Evolutionary conservation across 2,113 vertebrate species (phyloP).

Genomic region (Uropsilus gracilis): DNA sequence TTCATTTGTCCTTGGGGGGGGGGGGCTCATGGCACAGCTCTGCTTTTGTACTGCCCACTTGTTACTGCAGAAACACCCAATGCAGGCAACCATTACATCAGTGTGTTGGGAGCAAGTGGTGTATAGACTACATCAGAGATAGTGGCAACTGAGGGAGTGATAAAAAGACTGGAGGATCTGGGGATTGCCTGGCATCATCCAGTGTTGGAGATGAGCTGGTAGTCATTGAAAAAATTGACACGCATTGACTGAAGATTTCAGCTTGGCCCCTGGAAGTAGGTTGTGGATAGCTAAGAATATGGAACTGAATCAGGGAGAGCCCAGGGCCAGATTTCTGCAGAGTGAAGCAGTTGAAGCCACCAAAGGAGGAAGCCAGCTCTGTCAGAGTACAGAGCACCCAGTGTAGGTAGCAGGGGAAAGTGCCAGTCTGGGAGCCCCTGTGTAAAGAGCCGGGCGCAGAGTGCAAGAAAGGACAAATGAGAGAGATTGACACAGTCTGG

Average conservation of each 20-base stretch:
- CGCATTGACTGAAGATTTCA: background rate
- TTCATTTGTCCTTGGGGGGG: background rate
- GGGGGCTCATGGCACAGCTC: background rate
- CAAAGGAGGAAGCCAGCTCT: background rate
- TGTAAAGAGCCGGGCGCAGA: no score
- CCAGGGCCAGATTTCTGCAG: background rate
- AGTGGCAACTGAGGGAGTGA: background rate
- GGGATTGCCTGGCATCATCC: background rate
- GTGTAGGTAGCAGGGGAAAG: background rate
- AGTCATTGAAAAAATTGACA: background rate
- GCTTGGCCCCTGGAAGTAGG: background rate
- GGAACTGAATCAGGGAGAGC: background rate
- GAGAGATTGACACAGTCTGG: no score
- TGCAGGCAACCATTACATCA: background rate
- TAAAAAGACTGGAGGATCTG: background rate
- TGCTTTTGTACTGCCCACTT: background rate
- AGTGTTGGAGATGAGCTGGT: background rate
- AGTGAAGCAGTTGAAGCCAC: background rate
- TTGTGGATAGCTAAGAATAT: background rate
- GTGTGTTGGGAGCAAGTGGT: background rate
- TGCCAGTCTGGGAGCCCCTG: fast-evolving
- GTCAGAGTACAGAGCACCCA: background rate
- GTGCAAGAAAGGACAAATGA: no score
- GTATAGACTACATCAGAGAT: background rate
- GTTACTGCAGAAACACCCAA: background rate